Evolutionary conservation across 2,113 vertebrate species (phyloP).

Genomic region (Herpetotheres cachinnans): DNA sequence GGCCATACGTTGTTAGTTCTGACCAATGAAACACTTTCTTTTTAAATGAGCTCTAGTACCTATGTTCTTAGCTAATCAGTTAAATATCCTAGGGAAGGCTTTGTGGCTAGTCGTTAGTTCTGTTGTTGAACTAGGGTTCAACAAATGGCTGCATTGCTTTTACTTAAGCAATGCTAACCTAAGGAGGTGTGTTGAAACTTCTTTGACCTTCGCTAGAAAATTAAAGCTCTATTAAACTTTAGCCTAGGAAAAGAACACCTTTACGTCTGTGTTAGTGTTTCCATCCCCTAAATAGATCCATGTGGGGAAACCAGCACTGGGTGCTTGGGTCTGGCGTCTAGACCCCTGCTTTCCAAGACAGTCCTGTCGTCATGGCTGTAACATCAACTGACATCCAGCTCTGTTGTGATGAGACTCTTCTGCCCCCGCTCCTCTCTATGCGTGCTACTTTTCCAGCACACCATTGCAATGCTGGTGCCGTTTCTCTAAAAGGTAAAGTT

Average conservation of each 20-base stretch:
- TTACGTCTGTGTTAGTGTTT: not conserved
- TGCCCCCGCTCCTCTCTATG: not conserved
- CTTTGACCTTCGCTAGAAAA: constrained; percentile 14
- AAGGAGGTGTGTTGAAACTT: not conserved
- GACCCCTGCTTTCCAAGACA: not conserved
- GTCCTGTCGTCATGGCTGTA: not conserved
- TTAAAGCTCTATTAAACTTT: constrained; percentile 4
- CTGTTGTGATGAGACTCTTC: rapidly evolving
- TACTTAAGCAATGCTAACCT: not conserved
- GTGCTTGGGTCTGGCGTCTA: not conserved
- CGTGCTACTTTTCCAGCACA: not conserved
- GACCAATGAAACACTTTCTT: not conserved
- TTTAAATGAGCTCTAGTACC: not conserved
- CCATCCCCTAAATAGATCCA: not conserved
- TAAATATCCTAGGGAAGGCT: not conserved
- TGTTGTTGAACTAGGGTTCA: not conserved
- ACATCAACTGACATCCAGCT: not conserved
- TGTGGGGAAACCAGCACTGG: not conserved
- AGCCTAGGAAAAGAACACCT: not conserved
- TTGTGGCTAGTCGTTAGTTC: constrained; percentile 20
- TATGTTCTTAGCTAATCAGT: not conserved
- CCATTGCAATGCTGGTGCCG: not conserved
- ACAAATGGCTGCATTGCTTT: not conserved
- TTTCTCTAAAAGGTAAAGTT: not conserved
- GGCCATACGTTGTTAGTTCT: not conserved